Evolutionary conservation across 2,797 vertebrate genomes (phyloP), one percentile per base, ranked within the genome.

Genomic region (Crenichthys baileyi): DNA sequence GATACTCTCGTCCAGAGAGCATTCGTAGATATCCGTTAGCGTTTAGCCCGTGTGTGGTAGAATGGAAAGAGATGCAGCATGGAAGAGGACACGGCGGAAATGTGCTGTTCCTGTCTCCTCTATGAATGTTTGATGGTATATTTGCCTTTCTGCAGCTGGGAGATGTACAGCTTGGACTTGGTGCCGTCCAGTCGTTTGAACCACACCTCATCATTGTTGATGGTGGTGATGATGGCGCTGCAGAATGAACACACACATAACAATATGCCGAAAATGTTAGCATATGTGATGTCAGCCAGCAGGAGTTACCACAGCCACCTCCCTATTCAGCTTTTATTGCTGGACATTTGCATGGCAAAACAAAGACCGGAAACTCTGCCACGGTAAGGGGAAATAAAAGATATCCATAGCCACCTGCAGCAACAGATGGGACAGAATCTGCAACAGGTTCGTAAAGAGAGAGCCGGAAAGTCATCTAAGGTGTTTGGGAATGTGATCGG

Each of bases 131-230:
- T 99, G 95, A 99, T 99, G 80, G 97, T 97, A 88, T 99, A 99
- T 97, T 99, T 99, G 95, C 98, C 98, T 96, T 99, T 99, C 94
- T 97, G 98, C 88, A 99, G 96, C 94, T 99, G 98, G 85, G 98
- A 98, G 96, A 99, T 97, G 93, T 99, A 99, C 60, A 99, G 96
- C 95, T 99, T 99, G 50, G 98, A 99, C 94, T 99, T 99, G 96
- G 96, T 99, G 94, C 98, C 98, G 85, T 99, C 98, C 76, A 97
- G 95, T 26, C 98, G 97, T 89, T 99, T 99, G 96, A 98, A 99
- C 97, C 98, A 99, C 88, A 99, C 97, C 96, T 99, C 98, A 85
- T 99, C 98, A 46, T 97, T 97, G 96, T 98, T 99, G 95, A 99
- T 97, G 84, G 97, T 98, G 91, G 98, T 99, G 95, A 99, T 99